phyloP scores from a whole-genome alignment of 2,113 vertebrate species.

The Columba janthina region DNA sequence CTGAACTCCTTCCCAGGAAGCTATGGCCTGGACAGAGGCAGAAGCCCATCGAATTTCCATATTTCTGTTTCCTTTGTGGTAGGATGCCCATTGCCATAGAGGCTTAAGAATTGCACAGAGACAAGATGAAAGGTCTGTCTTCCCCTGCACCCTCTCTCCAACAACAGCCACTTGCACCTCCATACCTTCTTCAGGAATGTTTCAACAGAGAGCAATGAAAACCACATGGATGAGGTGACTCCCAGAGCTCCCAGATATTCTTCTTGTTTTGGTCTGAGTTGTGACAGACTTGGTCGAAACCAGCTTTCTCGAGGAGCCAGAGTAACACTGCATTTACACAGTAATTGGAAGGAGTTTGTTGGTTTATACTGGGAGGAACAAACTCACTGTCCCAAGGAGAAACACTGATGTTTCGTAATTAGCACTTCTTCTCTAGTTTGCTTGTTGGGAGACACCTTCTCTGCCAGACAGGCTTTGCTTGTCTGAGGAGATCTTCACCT shows the following conservation, averaged over 20 bases:
- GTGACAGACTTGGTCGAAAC: neutral
- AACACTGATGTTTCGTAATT: conserved; percentile 1
- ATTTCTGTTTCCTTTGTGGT: neutral
- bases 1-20: neutral
- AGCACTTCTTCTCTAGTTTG: neutral
- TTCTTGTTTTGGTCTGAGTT: neutral
- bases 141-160: neutral
- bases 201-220: neutral
- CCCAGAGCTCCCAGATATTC: neutral
- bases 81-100: neutral
- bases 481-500: neutral
- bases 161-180: neutral
- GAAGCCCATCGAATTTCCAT: neutral
- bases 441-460: neutral
- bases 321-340: neutral
- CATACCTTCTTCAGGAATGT: neutral
- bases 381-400: neutral
- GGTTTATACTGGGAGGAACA: neutral
- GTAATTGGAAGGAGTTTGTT: neutral
- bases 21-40: neutral
- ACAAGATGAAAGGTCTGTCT: neutral
- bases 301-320: neutral
- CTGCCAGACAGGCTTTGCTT: neutral
- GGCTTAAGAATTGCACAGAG: neutral
- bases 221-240: rapidly evolving